Percentiles rank a stretch among this genome's conserved stretches.
These are phyloP conservation scores for Pogonocichla stellata DNA, from an alignment of 2,113 vertebrate species.

Conservation along the genomic window DNA sequence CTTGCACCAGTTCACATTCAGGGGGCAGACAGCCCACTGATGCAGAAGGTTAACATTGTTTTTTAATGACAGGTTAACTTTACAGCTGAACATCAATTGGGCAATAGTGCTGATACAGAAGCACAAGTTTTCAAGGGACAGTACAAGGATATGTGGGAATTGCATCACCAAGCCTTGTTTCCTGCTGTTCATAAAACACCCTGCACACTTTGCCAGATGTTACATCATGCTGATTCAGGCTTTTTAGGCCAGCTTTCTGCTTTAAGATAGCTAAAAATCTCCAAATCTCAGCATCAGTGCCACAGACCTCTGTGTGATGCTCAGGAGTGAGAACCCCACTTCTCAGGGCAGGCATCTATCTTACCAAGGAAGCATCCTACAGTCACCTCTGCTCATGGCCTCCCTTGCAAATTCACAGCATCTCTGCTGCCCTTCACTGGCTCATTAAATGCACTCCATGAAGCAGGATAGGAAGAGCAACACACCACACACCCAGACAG, in stretches of 20 bases:
- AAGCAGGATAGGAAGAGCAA: not conserved
- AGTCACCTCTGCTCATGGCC: not conserved
- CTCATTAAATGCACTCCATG: not conserved
- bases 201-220: not conserved
- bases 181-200: not conserved
- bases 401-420: not conserved
- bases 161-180: not conserved
- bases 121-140: not conserved
- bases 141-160: not conserved
- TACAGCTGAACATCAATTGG: not conserved
- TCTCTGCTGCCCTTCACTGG: not conserved
- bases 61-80: not conserved
- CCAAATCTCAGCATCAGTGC: not conserved
- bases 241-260: not conserved
- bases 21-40: not conserved
- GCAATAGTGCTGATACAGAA: not conserved
- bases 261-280: not conserved
- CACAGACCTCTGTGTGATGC: not conserved
- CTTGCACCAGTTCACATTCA: not conserved
- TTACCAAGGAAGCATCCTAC: not conserved
- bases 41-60: accelerated
- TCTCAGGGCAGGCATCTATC: not conserved
- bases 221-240: not conserved
- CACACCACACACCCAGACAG: not conserved
- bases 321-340: not conserved